Percentiles rank a stretch among this genome's conserved stretches.
Conservation (phyloP, 1,140 invertebrate genomes). For the Megalonaias nervosa region DNA sequence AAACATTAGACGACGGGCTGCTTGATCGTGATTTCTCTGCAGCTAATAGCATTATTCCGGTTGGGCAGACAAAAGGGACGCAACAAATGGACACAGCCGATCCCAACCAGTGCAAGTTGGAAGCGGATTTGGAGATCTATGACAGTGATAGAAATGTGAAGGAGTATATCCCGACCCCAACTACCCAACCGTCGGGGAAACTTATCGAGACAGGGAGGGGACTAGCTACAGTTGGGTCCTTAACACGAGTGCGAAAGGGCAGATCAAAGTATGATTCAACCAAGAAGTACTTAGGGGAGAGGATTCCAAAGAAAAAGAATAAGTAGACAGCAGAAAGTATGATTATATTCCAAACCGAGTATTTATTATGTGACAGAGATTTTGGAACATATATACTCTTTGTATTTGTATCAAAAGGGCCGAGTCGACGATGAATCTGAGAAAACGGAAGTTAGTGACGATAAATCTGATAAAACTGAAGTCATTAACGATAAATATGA, state of each 20-base stretch:
- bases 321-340: slow-evolving; percentile 4
- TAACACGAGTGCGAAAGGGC: too few relatives aligned
- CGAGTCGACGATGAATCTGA: too few relatives aligned
- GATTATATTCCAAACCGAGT: neutral
- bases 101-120: neutral
- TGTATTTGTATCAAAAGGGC: too few relatives aligned
- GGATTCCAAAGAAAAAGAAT: slow-evolving; percentile 11
- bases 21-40: neutral
- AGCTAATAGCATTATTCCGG: slow-evolving; percentile 2
- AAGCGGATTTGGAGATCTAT: slow-evolving; percentile 15
- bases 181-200: neutral
- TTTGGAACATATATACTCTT: too few relatives aligned
- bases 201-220: neutral
- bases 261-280: neutral
- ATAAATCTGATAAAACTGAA: too few relatives aligned
- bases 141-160: slow-evolving; percentile 6
- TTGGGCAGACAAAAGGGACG: slow-evolving; percentile 1
- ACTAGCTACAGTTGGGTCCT: too few relatives aligned
- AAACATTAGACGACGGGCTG: neutral
- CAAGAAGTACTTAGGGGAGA: neutral
- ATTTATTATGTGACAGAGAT: too few relatives aligned
- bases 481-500: too few relatives aligned
- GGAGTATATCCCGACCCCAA: neutral
- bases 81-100: neutral
- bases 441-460: too few relatives aligned